Conservation (phyloP, 1,140 invertebrate genomes). For the Planococcus citri region DNA sequence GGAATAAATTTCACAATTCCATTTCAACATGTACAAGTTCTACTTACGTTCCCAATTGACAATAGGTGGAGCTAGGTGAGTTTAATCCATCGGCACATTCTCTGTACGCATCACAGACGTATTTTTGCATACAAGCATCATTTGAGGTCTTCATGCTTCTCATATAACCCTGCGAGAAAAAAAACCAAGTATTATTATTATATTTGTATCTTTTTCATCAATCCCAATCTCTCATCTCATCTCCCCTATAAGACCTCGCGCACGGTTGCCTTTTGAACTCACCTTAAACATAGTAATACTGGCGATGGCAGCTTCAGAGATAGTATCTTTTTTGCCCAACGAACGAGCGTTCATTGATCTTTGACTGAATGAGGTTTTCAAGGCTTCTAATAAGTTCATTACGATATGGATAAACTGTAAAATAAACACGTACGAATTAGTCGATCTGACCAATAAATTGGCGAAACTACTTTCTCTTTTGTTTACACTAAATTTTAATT, state of each 20-base stretch:
- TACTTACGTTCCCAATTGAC: constrained; percentile 84
- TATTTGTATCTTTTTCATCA: not conserved
- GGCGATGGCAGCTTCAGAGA: constrained; percentile 73
- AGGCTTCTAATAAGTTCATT: constrained; percentile 71
- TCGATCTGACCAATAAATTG: too few species aligned
- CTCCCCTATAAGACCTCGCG: too few species aligned
- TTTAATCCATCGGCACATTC: constrained; percentile 69
- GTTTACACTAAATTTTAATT: not conserved
- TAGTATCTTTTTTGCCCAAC: constrained; percentile 66
- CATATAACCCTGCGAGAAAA: constrained; percentile 56
- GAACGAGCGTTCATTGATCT: constrained; percentile 67
- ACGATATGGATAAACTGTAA: constrained; percentile 79
- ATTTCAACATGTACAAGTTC: too few species aligned
- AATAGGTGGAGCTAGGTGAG: constrained; percentile 72
- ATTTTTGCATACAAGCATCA: constrained; percentile 64
- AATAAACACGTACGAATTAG: not conserved
- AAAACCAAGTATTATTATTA: too few species aligned
- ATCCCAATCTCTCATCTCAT: not conserved
- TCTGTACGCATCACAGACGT: constrained; percentile 74
- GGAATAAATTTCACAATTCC: too few species aligned
- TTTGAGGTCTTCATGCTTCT: constrained; percentile 66
- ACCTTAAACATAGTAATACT: constrained; percentile 73
- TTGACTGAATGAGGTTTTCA: constrained; percentile 83
- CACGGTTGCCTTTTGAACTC: too few species aligned
- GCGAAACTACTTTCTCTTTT: not conserved